phyloP scores from a whole-genome alignment of 1,140 invertebrate species.

The Brachystomella parvula region DNA sequence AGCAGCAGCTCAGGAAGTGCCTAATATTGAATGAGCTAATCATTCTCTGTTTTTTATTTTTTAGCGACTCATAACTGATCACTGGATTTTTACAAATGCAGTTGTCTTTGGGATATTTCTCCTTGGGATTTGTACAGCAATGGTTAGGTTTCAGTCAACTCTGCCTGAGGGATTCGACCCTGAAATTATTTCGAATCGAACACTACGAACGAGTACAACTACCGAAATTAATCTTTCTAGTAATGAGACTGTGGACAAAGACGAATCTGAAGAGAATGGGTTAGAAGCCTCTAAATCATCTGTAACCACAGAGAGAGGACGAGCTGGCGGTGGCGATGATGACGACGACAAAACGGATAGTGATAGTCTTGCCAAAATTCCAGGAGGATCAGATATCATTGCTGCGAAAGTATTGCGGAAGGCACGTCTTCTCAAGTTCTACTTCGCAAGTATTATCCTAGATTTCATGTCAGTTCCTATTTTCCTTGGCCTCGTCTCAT shows the following conservation, averaged over 20 bases:
- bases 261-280: too few relatives aligned
- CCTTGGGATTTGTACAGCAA: neutral
- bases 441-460: neutral
- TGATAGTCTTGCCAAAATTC: neutral
- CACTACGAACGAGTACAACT: neutral
- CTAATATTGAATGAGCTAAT: neutral
- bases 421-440: neutral
- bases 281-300: too few relatives aligned
- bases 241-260: neutral
- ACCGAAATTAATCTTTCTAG: neutral
- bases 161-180: neutral
- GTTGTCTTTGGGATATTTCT: conserved; percentile 5
- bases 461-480: neutral
- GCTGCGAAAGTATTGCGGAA: neutral
- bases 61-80: neutral
- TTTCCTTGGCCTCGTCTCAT: neutral
- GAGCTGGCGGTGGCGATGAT: neutral
- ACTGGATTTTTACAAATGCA: neutral
- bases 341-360: neutral
- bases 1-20: neutral
- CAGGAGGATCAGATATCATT: neutral
- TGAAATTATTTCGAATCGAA: neutral
- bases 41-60: neutral
- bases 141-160: neutral
- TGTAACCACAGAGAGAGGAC: neutral